Evolutionary conservation across 2,797 vertebrate genomes (phyloP), one percentile per base, ranked within the genome.

Genomic region (Propithecus deckenii): DNA sequence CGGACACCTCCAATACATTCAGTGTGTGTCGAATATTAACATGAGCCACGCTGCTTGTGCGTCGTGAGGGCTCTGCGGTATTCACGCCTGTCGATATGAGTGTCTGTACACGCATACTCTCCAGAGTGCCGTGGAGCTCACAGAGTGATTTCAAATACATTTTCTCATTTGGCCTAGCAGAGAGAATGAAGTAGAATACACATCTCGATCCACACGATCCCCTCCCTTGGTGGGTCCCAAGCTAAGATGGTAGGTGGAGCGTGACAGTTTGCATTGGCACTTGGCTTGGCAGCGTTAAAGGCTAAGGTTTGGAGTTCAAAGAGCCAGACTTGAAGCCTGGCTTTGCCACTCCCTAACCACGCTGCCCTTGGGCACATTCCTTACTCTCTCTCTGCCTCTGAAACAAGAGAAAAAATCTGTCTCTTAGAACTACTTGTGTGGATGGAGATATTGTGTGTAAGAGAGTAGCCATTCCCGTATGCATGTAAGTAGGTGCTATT

Each of bases 181-280:
- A 65, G n/a, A 43, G 32, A 91, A 80, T 94, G 43, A 69, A 80
- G 17, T 7, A 72, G 10, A 65, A 46, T 1, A 20, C 1, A 5
- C 1, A 13, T 9, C 5, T 22, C 7, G 30, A 3, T 38, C 43
- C 28, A 48, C 43, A n/a, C 1, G 28, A 4, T 8, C 32, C 1
- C 7, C 28, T 81, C 20, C 28, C 18, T 9, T 25, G 5, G 28
- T 2, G 3, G 20, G 8, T 75, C 38, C 84, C 25, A 4, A 18
- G 2, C 46, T n/a, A 48, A 65, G 25, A 8, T 1, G 14, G 7
- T 5, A 81, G 12, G 41, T 20, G 23, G 14, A 12, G 12, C 10
- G 1, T 35, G 48, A 5, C 7, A 4, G 9, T 63, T 32, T 14
- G 2, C 50, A 17, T 25, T 63, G 30, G 9, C 5, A n/a, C 46